Conservation (phyloP, 1,140 invertebrate species). For the Pseudomyrmex cubaensis region DNA sequence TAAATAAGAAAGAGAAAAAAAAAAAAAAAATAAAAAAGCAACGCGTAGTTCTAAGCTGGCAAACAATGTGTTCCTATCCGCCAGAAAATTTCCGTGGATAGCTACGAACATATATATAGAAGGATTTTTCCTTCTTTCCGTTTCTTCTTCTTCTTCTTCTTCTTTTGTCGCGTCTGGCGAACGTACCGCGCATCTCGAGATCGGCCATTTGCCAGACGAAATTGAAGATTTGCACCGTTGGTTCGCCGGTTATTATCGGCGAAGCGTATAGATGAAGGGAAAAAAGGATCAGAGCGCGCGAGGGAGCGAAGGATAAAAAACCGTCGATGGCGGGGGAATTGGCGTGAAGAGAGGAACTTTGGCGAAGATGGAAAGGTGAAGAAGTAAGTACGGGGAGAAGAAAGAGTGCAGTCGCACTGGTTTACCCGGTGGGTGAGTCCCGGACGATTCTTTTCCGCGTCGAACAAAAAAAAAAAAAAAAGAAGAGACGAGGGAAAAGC, state of each 20-base stretch:
- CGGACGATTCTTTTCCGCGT: slow-evolving; percentile 37
- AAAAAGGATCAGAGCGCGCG: slow-evolving; percentile 33
- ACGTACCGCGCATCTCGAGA: slow-evolving; percentile 56
- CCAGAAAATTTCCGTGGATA: slow-evolving; percentile 45
- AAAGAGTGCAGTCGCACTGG: slow-evolving; percentile 43
- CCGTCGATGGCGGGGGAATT: not conserved
- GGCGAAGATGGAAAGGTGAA: not conserved
- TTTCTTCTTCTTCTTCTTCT: slow-evolving; percentile 36
- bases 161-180: slow-evolving; percentile 65
- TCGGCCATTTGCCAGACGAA: slow-evolving; percentile 76
- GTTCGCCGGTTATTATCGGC: slow-evolving; percentile 71
- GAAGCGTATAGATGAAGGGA: slow-evolving; percentile 65
- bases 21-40: slow-evolving; percentile 17
- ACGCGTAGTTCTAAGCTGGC: slow-evolving; percentile 1
- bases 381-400: not conserved
- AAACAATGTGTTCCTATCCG: slow-evolving; percentile 58
- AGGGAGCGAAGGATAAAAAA: slow-evolving; percentile 19
- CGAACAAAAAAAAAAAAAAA: not conserved
- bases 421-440: slow-evolving; percentile 38
- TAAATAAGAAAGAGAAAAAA: slow-evolving; percentile 21
- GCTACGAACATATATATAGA: slow-evolving; percentile 30
- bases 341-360: slow-evolving; percentile 26
- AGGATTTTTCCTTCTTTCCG: too few species aligned
- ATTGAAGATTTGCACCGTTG: slow-evolving; percentile 71
- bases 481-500: not conserved